Evolutionary conservation across 23 tunicate species (phyloP), one percentile per base, ranked within the genome.

Genomic region (Ascidia mentula): DNA sequence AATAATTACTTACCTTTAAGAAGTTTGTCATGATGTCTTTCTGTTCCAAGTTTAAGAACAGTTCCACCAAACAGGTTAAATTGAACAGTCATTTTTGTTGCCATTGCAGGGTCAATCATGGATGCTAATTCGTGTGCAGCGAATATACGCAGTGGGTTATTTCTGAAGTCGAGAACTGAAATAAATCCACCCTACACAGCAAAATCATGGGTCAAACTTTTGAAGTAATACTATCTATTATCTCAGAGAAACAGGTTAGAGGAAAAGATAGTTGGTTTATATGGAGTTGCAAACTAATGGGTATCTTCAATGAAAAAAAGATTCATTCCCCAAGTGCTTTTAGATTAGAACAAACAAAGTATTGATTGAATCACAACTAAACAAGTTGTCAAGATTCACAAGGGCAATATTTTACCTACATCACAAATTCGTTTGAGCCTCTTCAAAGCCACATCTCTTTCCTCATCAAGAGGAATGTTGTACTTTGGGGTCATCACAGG

Each of bases 11-110:
- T 45, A 82, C 97, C 97, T 33, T 81, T 76, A 33, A 93, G 80
- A 18, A 93, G 77, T 38, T 76, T 72, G 72, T 80, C 89, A 34
- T 95, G 99, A 45, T 95, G 99, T 13, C 92, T 83, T 73, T 90
- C 79, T 0, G 96, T 95, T 60, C 99, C 99, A 37, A 95, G 82
- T 72, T 90, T 90, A 69, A 95, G 81, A 6, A 95, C 96, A 15
- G 99, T 95, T 53, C 99, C 99, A 1, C 99, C 99, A 37, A 95
- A 95, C 72, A 95, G 59, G 80, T 95, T 95, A 70, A 95, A 95
- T 84, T 95, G 99, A 31, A 95, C 99, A 32, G 99, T 95, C 99
- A 95, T 95, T 72, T 95, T 95, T 0, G 89, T 83, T 6, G 99
- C 76, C 96, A 90, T 95, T 15, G 97, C 95, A 38, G 99, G 99